A percentile compares a stretch with the other conserved stretches of the same genome.
These are phyloP conservation scores for Phyllostomus hastatus DNA, from an alignment of 2,113 vertebrate genomes.

Conservation along the genomic window DNA sequence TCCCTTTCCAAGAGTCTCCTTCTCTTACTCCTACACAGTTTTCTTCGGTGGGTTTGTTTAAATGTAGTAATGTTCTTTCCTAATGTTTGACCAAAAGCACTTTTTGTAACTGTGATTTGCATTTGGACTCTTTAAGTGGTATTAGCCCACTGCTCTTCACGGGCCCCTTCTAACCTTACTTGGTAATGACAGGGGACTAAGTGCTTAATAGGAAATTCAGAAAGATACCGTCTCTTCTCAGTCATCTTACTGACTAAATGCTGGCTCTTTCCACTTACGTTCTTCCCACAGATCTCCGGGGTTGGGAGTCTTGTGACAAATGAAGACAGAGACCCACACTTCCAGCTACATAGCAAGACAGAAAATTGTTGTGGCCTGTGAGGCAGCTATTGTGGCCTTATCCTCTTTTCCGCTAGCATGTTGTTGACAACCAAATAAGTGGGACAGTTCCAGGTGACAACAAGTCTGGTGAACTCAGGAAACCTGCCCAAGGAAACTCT, in stretches of 20 bases:
- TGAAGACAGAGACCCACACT: neutral
- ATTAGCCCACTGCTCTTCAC: neutral
- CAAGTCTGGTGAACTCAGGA: slow-evolving; percentile 30
- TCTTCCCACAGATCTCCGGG: neutral
- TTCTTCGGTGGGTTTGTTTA: slow-evolving; percentile 38
- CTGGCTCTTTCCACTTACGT: neutral
- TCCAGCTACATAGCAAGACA: neutral
- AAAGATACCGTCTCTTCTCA: neutral
- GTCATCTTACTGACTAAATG: neutral
- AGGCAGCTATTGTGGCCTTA: neutral
- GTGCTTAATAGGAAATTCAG: neutral
- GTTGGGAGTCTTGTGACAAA: neutral
- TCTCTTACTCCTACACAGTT: slow-evolving; percentile 27
- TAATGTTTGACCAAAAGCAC: neutral
- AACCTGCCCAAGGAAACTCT: neutral
- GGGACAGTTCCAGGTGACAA: neutral
- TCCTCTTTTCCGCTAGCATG: neutral
- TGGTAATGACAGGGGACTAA: neutral
- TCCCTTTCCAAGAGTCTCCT: slow-evolving; percentile 40
- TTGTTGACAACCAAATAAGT: neutral
- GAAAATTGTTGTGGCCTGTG: neutral
- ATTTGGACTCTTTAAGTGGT: neutral
- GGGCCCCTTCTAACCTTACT: neutral
- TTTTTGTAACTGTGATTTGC: neutral
- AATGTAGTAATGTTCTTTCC: neutral